A percentile compares a stretch with the other conserved stretches of the same genome.
These are phyloP conservation scores for Hybognathus amarus DNA, from an alignment of 2,797 vertebrate species.

Conservation along the genomic window DNA sequence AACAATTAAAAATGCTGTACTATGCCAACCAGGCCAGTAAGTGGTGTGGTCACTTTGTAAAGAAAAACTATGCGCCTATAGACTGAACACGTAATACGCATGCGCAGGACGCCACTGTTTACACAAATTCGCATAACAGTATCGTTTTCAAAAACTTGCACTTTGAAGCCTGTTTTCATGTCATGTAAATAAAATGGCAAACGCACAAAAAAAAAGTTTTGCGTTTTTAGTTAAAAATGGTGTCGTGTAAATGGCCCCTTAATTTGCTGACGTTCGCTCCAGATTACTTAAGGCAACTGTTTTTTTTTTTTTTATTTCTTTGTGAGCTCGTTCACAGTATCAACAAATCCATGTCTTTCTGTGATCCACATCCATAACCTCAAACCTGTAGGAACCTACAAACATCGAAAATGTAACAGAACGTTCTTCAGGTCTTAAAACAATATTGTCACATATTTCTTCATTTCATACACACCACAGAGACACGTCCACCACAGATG, in stretches of 20 bases:
- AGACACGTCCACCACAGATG: slow-evolving; percentile 54
- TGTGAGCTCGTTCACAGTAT: slow-evolving; percentile 88
- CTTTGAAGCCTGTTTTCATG: not conserved
- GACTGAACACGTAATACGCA: not conserved
- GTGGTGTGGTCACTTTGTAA: not conserved
- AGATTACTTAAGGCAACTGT: slow-evolving; percentile 81
- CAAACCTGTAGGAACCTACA: slow-evolving; percentile 63
- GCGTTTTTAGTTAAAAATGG: not conserved
- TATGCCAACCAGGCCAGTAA: not conserved
- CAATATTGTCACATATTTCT: slow-evolving; percentile 40
- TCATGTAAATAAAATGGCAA: not conserved
- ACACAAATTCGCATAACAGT: not conserved
- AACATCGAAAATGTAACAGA: slow-evolving; percentile 59
- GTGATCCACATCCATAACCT: slow-evolving; percentile 53
- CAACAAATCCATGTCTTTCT: slow-evolving; percentile 87
- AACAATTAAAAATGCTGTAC: not conserved
- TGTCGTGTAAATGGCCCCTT: slow-evolving; percentile 31
- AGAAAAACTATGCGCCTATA: not conserved
- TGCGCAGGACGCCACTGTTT: not conserved
- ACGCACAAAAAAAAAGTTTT: not conserved
- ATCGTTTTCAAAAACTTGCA: not conserved
- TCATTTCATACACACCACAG: slow-evolving; percentile 48
- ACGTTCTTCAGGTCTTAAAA: slow-evolving; percentile 50
- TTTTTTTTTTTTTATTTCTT: slow-evolving; percentile 71
- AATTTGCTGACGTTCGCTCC: slow-evolving; percentile 70